phyloP scores from a whole-genome alignment of 2,797 vertebrate species.

The Chanos chanos region DNA sequence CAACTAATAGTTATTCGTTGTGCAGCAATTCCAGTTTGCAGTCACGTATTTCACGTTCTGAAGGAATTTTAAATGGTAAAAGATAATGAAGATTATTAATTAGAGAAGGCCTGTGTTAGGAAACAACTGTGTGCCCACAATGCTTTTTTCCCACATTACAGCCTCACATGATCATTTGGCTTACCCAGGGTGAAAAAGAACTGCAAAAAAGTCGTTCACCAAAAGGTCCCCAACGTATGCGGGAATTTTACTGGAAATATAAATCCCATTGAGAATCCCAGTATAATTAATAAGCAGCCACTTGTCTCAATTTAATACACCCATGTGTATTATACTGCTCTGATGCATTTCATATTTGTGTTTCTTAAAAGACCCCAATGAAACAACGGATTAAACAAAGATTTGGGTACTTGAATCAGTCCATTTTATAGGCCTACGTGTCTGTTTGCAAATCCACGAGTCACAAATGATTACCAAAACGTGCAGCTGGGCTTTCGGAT shows the following conservation, averaged over 20 bases:
- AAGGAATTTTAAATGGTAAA: too few species aligned
- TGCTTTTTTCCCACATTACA: too few species aligned
- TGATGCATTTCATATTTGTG: constrained; percentile 43
- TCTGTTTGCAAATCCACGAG: constrained; percentile 50
- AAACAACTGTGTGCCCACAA: too few species aligned
- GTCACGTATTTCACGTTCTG: too few species aligned
- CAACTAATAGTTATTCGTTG: too few species aligned
- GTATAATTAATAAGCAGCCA: constrained; percentile 39
- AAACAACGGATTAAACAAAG: constrained; percentile 56
- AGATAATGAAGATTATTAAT: too few species aligned
- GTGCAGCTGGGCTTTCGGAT: constrained; percentile 40
- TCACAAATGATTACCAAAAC: constrained; percentile 49
- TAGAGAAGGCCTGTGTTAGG: too few species aligned
- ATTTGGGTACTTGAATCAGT: constrained; percentile 46
- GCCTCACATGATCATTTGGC: too few species aligned
- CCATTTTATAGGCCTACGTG: constrained; percentile 45
- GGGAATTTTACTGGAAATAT: constrained; percentile 5
- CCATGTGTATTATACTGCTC: constrained; percentile 39
- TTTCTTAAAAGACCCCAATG: constrained; percentile 41
- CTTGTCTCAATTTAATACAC: constrained; percentile 34
- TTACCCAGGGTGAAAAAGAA: too few species aligned
- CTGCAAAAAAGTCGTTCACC: too few species aligned
- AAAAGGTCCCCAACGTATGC: neutral
- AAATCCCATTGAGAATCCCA: constrained; percentile 23
- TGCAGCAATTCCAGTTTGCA: too few species aligned